Conservation (phyloP, 1,140 invertebrate genomes). For the Drosophila pandora region DNA sequence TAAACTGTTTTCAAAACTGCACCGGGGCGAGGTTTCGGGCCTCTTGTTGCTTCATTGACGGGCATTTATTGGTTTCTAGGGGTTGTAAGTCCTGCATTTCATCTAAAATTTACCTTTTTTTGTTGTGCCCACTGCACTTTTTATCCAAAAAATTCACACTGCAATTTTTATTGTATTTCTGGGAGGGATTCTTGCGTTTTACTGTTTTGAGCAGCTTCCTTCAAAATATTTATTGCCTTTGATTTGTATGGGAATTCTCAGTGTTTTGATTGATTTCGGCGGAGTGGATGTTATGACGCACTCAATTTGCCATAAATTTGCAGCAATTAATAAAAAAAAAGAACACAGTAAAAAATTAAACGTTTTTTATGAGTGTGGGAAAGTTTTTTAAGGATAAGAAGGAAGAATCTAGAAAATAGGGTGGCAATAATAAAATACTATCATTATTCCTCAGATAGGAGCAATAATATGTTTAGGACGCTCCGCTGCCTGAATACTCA, state of each 20-base stretch:
- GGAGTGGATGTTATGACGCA: slow-evolving; percentile 16
- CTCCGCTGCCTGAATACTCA: not conserved
- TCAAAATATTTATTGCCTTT: slow-evolving; percentile 76
- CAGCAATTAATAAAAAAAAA: slow-evolving; percentile 68
- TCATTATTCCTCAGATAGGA: not conserved
- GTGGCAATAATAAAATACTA: too few relatives aligned
- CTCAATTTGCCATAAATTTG: slow-evolving; percentile 62
- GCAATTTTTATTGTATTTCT: slow-evolving; percentile 56
- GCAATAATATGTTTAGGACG: too few relatives aligned
- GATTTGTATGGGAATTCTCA: slow-evolving; percentile 52
- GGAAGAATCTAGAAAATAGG: too few relatives aligned
- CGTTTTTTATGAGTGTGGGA: slow-evolving; percentile 35
- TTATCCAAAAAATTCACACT: slow-evolving; percentile 50
- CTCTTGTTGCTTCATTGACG: slow-evolving; percentile 55
- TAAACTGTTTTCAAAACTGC: slow-evolving; percentile 82
- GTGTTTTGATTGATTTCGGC: slow-evolving; percentile 65
- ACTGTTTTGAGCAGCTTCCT: slow-evolving; percentile 46
- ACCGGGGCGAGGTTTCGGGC: slow-evolving; percentile 30
- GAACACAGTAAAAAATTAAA: slow-evolving; percentile 12
- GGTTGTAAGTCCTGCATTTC: slow-evolving; percentile 41
- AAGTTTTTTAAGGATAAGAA: not conserved
- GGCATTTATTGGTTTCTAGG: slow-evolving; percentile 64
- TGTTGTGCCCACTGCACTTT: slow-evolving; percentile 48
- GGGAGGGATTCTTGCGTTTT: slow-evolving; percentile 25
- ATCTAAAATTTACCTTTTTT: slow-evolving; percentile 34